phyloP scores from a whole-genome alignment of 2,113 vertebrate genomes.

The Parus major region DNA sequence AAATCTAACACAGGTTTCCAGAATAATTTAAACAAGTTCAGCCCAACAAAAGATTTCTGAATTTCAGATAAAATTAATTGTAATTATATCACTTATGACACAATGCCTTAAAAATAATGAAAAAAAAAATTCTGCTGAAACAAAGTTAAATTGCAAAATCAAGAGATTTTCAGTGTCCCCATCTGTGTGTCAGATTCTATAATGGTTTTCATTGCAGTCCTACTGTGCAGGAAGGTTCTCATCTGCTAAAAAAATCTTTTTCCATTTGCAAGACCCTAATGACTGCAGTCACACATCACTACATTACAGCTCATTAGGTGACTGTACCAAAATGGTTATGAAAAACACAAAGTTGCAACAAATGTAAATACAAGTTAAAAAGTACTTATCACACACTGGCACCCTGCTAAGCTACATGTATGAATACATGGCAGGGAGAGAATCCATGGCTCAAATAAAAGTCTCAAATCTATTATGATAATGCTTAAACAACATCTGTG shows the following conservation, averaged over 20 bases:
- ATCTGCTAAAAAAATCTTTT: not conserved
- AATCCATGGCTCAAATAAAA: not conserved
- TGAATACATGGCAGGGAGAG: not conserved
- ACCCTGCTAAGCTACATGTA: not conserved
- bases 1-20: not conserved
- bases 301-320: not conserved
- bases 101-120: not conserved
- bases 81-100: not conserved
- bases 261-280: not conserved
- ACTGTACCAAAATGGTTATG: not conserved
- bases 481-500: not conserved
- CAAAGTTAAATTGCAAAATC: not conserved
- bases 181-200: not conserved
- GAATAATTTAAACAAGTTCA: not conserved
- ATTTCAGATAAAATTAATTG: not conserved
- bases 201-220: fast-evolving
- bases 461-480: not conserved
- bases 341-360: not conserved
- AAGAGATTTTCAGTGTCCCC: not conserved
- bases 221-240: not conserved
- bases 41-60: not conserved
- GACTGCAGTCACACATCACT: not conserved
- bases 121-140: not conserved
- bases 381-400: not conserved
- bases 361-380: not conserved